A percentile compares a stretch with the other conserved stretches of the same genome.
phyloP scores from a whole-genome alignment of 2,113 vertebrate genomes.

The Pachyramphus minor region DNA sequence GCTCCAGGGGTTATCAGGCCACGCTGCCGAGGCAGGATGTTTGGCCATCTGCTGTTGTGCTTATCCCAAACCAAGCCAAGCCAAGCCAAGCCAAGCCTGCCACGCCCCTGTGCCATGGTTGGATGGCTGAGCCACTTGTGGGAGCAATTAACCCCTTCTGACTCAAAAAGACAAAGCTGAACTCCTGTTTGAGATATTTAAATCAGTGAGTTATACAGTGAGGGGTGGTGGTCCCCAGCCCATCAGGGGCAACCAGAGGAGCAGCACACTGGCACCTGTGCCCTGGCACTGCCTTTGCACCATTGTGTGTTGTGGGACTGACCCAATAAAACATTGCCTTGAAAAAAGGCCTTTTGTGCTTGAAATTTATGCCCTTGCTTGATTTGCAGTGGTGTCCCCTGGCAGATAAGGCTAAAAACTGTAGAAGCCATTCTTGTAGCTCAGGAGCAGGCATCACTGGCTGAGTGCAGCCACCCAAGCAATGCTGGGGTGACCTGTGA shows the following conservation, averaged over 20 bases:
- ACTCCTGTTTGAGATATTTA: background rate
- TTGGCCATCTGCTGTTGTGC: background rate
- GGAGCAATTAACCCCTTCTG: background rate
- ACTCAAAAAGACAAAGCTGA: background rate
- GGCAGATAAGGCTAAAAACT: background rate
- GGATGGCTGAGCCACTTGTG: background rate
- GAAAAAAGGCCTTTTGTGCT: background rate
- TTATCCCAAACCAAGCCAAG: background rate
- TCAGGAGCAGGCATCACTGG: background rate
- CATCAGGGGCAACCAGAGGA: background rate
- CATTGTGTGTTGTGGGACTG: background rate
- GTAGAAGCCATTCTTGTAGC: background rate
- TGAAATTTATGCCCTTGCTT: background rate
- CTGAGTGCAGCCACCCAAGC: background rate
- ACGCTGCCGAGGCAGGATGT: fast-evolving
- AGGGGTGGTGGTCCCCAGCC: background rate
- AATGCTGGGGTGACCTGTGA: background rate
- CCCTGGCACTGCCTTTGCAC: background rate
- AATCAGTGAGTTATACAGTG: fast-evolving
- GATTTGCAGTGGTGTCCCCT: background rate
- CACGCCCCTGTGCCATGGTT: background rate
- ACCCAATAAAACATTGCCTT: background rate
- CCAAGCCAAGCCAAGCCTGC: background rate
- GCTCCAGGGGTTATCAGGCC: background rate
- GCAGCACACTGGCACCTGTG: fast-evolving